Percentiles rank a stretch among this genome's conserved stretches.
phyloP scores from a whole-genome alignment of 2,888 invertebrate genomes.

The Altica lythri region DNA sequence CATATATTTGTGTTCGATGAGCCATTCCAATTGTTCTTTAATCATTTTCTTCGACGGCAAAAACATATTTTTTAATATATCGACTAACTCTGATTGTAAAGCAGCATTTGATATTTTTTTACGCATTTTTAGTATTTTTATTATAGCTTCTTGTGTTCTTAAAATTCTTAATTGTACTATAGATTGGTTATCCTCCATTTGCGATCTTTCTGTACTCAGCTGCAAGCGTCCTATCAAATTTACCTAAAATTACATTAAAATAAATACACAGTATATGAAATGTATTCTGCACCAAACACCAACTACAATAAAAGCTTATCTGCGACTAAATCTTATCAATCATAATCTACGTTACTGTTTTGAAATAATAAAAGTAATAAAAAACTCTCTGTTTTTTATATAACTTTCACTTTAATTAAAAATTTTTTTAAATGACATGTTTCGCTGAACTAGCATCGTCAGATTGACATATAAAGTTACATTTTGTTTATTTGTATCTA shows the following conservation, averaged over 20 bases:
- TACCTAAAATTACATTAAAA: slow-evolving; percentile 58
- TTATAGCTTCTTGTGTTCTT: slow-evolving; percentile 94
- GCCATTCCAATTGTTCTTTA: slow-evolving; percentile 99
- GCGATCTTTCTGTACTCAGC: slow-evolving; percentile 91
- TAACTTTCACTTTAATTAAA: no score
- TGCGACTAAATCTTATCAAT: no score
- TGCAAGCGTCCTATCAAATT: slow-evolving; percentile 96
- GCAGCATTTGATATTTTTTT: slow-evolving; percentile 93
- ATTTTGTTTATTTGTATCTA: no score
- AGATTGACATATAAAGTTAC: no score
- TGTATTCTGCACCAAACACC: no score
- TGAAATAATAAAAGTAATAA: no score
- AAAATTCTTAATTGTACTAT: slow-evolving; percentile 96
- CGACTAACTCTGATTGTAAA: slow-evolving; percentile 95
- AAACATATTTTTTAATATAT: slow-evolving; percentile 99
- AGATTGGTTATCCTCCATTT: slow-evolving; percentile 97
- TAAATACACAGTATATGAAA: slow-evolving; percentile 2
- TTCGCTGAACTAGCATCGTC: no score
- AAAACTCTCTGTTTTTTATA: no score
- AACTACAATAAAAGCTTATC: no score
- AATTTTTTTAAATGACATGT: no score
- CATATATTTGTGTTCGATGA: slow-evolving; percentile 99
- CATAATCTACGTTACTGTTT: no score
- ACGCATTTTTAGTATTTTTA: slow-evolving; percentile 98
- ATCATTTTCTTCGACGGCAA: slow-evolving; percentile 99